Evolutionary conservation across 2,888 invertebrate genomes (phyloP).

Genomic region (Dendrolimus pini): DNA sequence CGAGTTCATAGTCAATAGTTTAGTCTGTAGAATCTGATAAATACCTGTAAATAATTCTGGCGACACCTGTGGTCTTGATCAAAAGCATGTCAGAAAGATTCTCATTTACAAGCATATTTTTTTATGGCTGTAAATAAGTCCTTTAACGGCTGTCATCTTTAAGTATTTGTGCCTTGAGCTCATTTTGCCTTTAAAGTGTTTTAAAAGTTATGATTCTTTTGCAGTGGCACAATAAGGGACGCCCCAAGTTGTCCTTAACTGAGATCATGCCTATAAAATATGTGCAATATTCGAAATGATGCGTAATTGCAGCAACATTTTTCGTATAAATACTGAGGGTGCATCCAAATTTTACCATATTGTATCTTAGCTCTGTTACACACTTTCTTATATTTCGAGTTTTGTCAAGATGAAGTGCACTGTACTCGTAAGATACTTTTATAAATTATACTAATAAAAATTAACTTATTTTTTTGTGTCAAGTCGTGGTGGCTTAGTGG

Average conservation of each 20-base stretch:
- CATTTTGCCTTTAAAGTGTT: constrained; percentile 8
- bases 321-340: constrained; percentile 70
- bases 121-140: not conserved
- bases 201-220: constrained; percentile 2
- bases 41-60: too few species aligned
- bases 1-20: too few species aligned
- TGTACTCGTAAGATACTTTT: constrained; percentile 25
- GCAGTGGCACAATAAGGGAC: constrained; percentile 35
- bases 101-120: not conserved
- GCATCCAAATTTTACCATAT: constrained; percentile 64
- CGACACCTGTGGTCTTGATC: not conserved
- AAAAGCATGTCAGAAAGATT: not conserved
- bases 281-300: constrained; percentile 45
- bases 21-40: too few species aligned
- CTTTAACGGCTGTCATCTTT: not conserved
- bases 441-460: too few species aligned
- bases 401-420: constrained; percentile 54
- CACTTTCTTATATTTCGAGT: constrained; percentile 31
- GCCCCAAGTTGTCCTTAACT: constrained; percentile 38
- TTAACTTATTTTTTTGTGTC: too few species aligned
- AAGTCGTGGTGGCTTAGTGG: too few species aligned
- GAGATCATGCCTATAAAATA: constrained; percentile 56
- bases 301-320: constrained; percentile 58
- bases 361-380: constrained; percentile 41
- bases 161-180: constrained; percentile 11